Evolutionary conservation across 2,113 vertebrate species (phyloP).

Genomic region (Nycticebus coucang): DNA sequence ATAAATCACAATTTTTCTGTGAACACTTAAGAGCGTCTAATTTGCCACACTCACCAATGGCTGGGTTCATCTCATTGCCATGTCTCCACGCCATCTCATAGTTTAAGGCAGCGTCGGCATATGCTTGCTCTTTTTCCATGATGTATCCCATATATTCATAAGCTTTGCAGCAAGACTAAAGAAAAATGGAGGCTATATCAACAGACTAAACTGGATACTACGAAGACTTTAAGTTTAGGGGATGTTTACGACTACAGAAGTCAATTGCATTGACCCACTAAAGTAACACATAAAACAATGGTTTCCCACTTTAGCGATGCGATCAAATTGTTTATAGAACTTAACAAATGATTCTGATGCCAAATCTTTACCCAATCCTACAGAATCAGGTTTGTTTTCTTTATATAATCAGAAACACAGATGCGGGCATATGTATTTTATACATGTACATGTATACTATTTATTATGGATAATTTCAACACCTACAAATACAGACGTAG

Average conservation of each 20-base stretch:
- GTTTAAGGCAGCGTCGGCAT: conserved; percentile 94
- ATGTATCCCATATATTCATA: conserved; percentile 99
- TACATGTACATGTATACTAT: not conserved
- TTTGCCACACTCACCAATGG: conserved; percentile 86
- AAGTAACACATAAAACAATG: not conserved
- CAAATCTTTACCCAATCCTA: not conserved
- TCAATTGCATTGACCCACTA: not conserved
- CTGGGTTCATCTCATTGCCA: conserved; percentile 92
- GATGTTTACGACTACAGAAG: not conserved
- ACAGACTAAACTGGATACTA: not conserved
- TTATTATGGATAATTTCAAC: conserved; percentile 36
- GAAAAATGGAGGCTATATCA: conserved; percentile 62
- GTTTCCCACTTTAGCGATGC: not conserved
- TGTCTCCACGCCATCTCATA: conserved; percentile 99
- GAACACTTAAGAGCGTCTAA: not conserved
- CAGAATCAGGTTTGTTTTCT: not conserved
- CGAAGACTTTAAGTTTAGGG: conserved; percentile 37
- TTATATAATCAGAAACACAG: not conserved
- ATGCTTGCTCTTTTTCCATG: conserved; percentile 98
- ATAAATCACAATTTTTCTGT: not conserved
- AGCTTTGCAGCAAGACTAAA: conserved; percentile 97
- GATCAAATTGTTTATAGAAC: not conserved
- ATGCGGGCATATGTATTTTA: not conserved
- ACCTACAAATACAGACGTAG: not conserved
- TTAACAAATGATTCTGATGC: conserved; percentile 1